Base-by-base conservation (phyloP, 92 coral and sea anemone species). In the Paragorgia papillata region DNA sequence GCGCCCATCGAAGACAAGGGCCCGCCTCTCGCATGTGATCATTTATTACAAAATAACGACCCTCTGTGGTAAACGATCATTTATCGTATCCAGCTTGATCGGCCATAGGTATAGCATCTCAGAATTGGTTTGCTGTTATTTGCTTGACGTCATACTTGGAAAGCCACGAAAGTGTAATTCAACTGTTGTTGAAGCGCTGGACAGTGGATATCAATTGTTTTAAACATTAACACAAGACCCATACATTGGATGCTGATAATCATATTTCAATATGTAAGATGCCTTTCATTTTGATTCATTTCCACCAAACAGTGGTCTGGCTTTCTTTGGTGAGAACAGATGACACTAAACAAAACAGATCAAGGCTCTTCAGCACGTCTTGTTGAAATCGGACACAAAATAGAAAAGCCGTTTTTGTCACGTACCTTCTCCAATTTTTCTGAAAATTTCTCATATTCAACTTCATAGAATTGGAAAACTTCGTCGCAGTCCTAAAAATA, bases 371-470 rank as follows among this genome's bases (percentile, higher is more conserved):
- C 53, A 46, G n/a, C 53, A 46, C n/a, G 9, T 15, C 53, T 6
- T n/a, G 2, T 37, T 4, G 14, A n/a, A 34, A 62, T 41, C 26
- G n/a, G 37, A 3, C 13, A 50, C 12, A 10, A 31, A 35, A 29
- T 7, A 18, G 27, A 12, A 64, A 39, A 24, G n/a, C n/a, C 3
- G n/a, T 62, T 29, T 33, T 57, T 24, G 14, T 28, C 58, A 40
- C 34, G 20, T 81, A 92, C 97, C 97, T 92, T 92, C 81, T 92
- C 97, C 89, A 96, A 87, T 68, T 96, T 88, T 75, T 90, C 97
- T 31, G 87, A 71, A 87, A 90, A 88, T 76, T 84, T 92, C 33
- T 79, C 91, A 83, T 92, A 92, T 60, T 92, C 97, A 29, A 82
- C 57, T 30, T 92, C 97, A 86, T 88, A 92, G 66, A 88, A 92